Evolutionary conservation across 2,888 invertebrate species (phyloP), one percentile per base, ranked within the genome.

Genomic region (Chironomus riparius): DNA sequence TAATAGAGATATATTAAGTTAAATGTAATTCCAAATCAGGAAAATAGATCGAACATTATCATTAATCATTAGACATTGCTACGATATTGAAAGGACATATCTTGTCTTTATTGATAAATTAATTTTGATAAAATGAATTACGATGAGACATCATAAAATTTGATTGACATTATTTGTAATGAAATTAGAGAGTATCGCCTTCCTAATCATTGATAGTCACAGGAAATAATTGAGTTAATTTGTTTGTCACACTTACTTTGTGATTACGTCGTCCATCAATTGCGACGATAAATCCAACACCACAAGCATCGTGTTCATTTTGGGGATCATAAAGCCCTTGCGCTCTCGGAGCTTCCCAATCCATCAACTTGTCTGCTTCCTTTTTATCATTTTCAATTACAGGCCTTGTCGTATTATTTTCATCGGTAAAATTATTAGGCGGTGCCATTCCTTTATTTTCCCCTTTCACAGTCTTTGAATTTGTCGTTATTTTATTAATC

Each of bases 261-360:
- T 97, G 93, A 80, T 94, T 92, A 79, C 92, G 89, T 82, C 90
- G 89, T 80, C 98, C 98, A 88, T 98, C 96, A 86, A 99, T 98
- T 85, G 95, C 94, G 83, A 97, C 98, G 81, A 99, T 95, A 86
- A 98, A 99, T 81, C 99, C 99, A 82, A 99, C 98, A 79, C 99
- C 99, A 84, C 99, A 99, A 79, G 98, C 97, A 83, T 97, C 98
- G 85, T 92, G 94, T 87, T 99, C 99, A 84, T 92, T 90, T 82
- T 89, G 89, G 77, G 98, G 98, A 88, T 97, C 94, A 88, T 99
- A 99, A 82, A 99, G 90, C 86, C 97, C 95, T 88, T 93, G 91
- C 86, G 92, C 91, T 82, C 87, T 86, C 83, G 94, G 94, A 87
- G 89, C 89, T 87, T 91, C 90, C 93, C 93, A 92, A 86, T 89